Evolutionary conservation across 2,113 vertebrate genomes (phyloP), one percentile per base, ranked within the genome.

Genomic region (Petrocephalus microphthalmus): DNA sequence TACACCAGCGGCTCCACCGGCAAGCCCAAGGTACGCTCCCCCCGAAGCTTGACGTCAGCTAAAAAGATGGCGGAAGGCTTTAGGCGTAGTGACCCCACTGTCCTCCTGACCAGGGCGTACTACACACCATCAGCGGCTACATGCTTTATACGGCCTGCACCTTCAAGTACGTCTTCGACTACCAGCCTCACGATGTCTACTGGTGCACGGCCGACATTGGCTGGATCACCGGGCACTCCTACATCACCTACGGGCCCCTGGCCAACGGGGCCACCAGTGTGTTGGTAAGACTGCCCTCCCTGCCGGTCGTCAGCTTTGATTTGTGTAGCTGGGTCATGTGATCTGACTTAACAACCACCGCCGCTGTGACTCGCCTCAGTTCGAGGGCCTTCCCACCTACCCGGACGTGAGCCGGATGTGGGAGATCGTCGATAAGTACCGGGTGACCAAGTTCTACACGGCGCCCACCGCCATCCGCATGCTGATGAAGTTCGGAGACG

Each of bases 181-280:
- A 99, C 93, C 97, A 97, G 47, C 91, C 95, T 0, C 95, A 96
- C 7, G 98, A 99, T 37, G 91, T 99, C 53, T 99, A 98, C 94
- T 99, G 98, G 98, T 99, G 98, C 95, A 99, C 98, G 0, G 98
- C 98, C 0, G 98, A 99, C 93, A 97, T 99, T 1, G 98, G 98
- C 0, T 99, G 98, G 98, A 99, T 99, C 91, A 99, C 98, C 0
- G 98, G 98, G 5, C 98, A 99, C 92, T 99, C 98, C 88, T 99
- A 99, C 92, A 93, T 99, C 94, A 96, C 97, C 5, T 99, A 99
- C 0, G 98, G 98, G 3, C 98, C 98, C 1, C 92, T 99, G 93
- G 97, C 97, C 10, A 98, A 99, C 0, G 98, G 97, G 11, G 98
- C 97, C 88, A 97, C 97, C 85, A 97, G 97, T 6, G 95, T 99